These are phyloP conservation scores for Pelmatolapia mariae DNA, from an alignment of 2,113 vertebrate species.

Conservation along the genomic window DNA sequence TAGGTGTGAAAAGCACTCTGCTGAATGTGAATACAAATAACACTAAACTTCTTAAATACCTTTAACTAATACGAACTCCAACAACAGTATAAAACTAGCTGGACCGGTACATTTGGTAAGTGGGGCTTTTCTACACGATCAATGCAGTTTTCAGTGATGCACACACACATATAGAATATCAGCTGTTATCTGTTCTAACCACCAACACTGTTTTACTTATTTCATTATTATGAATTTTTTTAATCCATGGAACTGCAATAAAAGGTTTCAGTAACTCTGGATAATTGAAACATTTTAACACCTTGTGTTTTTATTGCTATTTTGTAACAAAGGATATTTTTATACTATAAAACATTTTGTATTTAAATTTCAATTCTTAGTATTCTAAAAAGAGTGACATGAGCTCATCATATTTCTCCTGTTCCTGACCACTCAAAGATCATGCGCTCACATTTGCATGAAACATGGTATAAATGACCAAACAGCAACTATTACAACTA, in stretches of 20 bases:
- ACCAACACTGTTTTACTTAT: neutral
- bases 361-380: accelerated
- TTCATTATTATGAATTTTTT: neutral
- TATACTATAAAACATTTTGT: neutral
- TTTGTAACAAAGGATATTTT: neutral
- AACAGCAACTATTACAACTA: neutral
- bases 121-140: neutral
- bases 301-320: neutral
- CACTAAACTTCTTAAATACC: neutral
- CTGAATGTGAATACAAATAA: neutral
- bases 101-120: neutral
- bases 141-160: neutral
- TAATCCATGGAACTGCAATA: neutral
- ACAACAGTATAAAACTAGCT: neutral
- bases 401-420: neutral
- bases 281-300: neutral
- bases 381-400: neutral
- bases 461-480: neutral
- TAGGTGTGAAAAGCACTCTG: neutral
- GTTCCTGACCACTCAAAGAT: neutral
- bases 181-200: too few species aligned
- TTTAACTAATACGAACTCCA: accelerated
- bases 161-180: accelerated
- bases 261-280: neutral
- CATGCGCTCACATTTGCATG: neutral